Conservation (phyloP, 2,888 invertebrate species). For the Embidobia sp. region DNA sequence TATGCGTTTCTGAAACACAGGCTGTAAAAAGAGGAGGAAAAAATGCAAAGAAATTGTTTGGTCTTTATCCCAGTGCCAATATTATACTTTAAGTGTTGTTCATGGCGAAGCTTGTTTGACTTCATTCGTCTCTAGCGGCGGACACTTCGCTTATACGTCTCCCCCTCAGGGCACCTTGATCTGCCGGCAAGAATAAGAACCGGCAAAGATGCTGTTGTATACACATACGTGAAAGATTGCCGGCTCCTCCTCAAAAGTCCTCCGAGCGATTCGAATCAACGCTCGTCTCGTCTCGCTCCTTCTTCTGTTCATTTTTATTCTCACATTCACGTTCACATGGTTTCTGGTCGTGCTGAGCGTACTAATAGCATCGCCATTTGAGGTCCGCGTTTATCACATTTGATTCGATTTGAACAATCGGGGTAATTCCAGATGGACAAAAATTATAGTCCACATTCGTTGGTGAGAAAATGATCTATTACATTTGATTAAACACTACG, state of each 20-base stretch:
- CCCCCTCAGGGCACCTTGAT: background rate
- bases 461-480: slow-evolving; percentile 35
- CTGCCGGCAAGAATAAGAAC: slow-evolving; percentile 17
- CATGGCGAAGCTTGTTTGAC: slow-evolving; percentile 14
- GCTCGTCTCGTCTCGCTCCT: slow-evolving; percentile 10
- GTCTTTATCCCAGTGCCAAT: slow-evolving; percentile 33
- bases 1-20: slow-evolving; percentile 9
- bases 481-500: slow-evolving; percentile 18
- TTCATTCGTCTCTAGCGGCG: slow-evolving; percentile 18
- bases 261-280: slow-evolving; percentile 41
- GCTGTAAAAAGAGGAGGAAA: background rate
- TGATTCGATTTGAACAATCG: slow-evolving; percentile 24
- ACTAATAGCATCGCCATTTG: slow-evolving; percentile 6
- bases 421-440: slow-evolving; percentile 17
- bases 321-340: slow-evolving; percentile 2
- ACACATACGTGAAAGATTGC: slow-evolving; percentile 22
- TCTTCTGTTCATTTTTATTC: slow-evolving; percentile 11
- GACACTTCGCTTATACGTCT: background rate
- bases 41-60: slow-evolving; percentile 19
- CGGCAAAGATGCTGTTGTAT: slow-evolving; percentile 29
- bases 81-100: slow-evolving; percentile 20
- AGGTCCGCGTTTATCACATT: slow-evolving; percentile 24
- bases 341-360: slow-evolving; percentile 22
- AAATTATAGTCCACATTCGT: slow-evolving; percentile 17
- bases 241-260: slow-evolving; percentile 46